A percentile compares a stretch with the other conserved stretches of the same genome.
phyloP scores from a whole-genome alignment of 2,797 vertebrate genomes.

The Danio aesculapii region DNA sequence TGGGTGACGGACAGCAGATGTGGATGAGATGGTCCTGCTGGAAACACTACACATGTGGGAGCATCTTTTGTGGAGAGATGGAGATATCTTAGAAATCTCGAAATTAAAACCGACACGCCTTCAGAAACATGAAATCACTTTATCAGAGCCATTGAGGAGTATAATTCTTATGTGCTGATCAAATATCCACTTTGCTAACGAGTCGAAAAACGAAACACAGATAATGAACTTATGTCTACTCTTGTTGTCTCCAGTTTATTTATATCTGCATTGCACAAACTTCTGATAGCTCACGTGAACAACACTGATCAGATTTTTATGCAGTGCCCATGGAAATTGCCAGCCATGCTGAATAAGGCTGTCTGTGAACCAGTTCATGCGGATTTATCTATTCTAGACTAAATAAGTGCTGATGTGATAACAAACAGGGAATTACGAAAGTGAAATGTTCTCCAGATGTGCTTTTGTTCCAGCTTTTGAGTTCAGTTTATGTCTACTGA shows the following conservation, averaged over 20 bases:
- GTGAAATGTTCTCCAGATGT: slow-evolving; percentile 24
- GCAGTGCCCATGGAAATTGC: background rate
- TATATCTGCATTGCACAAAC: background rate
- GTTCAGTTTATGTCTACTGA: no score
- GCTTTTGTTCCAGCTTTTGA: no score
- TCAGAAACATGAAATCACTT: background rate
- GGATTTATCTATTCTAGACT: background rate
- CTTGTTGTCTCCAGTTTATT: background rate
- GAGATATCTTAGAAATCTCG: background rate
- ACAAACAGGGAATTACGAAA: background rate
- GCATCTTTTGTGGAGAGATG: background rate
- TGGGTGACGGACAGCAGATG: slow-evolving; percentile 32
- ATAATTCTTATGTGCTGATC: background rate
- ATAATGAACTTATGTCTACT: background rate
- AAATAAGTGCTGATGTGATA: background rate
- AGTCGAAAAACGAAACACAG: background rate
- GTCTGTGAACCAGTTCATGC: background rate
- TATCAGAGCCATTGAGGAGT: background rate
- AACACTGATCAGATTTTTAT: background rate
- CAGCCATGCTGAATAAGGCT: background rate
- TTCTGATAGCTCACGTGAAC: background rate
- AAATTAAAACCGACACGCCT: background rate
- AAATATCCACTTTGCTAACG: background rate
- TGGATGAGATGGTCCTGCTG: background rate
- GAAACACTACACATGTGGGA: slow-evolving; percentile 6